A percentile compares a stretch with the other conserved stretches of the same genome.
phyloP scores from a whole-genome alignment of 2,113 vertebrate genomes.

The Cyanistes caeruleus region DNA sequence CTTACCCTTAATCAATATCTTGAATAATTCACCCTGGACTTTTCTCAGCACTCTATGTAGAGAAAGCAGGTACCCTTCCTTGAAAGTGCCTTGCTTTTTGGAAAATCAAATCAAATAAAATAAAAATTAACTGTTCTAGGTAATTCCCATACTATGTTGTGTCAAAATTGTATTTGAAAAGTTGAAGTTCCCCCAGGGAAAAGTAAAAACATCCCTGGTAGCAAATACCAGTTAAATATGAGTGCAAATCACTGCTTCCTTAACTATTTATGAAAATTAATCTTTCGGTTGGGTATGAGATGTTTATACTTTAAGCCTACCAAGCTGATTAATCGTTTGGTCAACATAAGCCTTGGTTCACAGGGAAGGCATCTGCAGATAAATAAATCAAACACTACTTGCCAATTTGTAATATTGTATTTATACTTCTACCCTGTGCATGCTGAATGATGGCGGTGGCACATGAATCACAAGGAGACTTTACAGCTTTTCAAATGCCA shows the following conservation, averaged over 20 bases:
- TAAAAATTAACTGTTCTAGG: neutral
- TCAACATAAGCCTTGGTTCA: neutral
- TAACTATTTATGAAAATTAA: neutral
- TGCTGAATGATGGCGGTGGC: neutral
- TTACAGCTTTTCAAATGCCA: neutral
- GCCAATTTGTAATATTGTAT: neutral
- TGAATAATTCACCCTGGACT: neutral
- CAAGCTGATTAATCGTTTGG: neutral
- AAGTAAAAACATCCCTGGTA: neutral
- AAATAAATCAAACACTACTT: neutral
- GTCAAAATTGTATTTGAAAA: neutral
- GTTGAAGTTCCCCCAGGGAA: neutral
- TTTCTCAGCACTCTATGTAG: neutral
- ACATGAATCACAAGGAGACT: neutral
- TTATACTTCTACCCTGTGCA: neutral
- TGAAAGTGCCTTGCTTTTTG: neutral
- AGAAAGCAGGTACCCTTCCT: neutral
- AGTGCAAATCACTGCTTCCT: neutral
- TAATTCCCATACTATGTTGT: accelerated
- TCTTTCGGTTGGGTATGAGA: neutral
- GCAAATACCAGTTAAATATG: neutral
- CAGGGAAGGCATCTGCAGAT: neutral
- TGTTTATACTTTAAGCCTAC: neutral
- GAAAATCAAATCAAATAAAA: too few relatives aligned
- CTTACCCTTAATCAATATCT: neutral